phyloP scores from a whole-genome alignment of 2,797 vertebrate species.

The Lutjanus campechanus region DNA sequence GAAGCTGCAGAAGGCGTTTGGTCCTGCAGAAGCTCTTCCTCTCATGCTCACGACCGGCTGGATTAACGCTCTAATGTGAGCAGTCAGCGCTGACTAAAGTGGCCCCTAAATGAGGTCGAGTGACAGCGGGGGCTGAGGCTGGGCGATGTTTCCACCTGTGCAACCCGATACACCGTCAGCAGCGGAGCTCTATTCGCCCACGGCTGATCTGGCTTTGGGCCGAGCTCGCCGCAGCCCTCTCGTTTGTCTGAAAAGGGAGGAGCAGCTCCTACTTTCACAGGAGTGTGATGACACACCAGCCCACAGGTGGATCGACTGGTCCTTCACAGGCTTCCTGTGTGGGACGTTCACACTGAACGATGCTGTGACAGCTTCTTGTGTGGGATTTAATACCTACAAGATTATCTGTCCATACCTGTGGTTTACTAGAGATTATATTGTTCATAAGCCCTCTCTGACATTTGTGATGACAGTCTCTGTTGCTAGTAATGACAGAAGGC shows the following conservation, averaged over 20 bases:
- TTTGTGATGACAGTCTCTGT: slow-evolving; percentile 19
- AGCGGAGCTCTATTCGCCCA: slow-evolving; percentile 38
- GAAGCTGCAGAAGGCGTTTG: slow-evolving; percentile 20
- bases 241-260: slow-evolving; percentile 58
- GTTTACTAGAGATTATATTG: slow-evolving; percentile 52
- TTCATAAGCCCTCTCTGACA: slow-evolving; percentile 24
- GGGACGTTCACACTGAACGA: slow-evolving; percentile 29
- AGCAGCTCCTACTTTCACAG: slow-evolving; percentile 60
- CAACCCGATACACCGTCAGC: slow-evolving; percentile 60
- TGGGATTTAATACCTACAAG: slow-evolving; percentile 56
- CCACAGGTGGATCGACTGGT: slow-evolving; percentile 52
- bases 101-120: slow-evolving; percentile 33
- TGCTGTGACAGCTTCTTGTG: slow-evolving; percentile 57
- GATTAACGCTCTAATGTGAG: slow-evolving; percentile 29
- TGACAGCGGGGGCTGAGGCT: slow-evolving; percentile 18
- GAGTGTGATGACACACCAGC: slow-evolving; percentile 57
- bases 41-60: slow-evolving; percentile 16
- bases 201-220: slow-evolving; percentile 45
- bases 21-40: slow-evolving; percentile 15
- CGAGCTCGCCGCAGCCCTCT: slow-evolving; percentile 33
- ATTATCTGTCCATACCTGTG: slow-evolving; percentile 56
- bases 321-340: slow-evolving; percentile 42
- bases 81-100: slow-evolving; percentile 11
- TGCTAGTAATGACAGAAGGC: slow-evolving; percentile 1
- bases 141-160: slow-evolving; percentile 64